Evolutionary conservation across 2,113 vertebrate species (phyloP).

Genomic region (Crotalus viridis): DNA sequence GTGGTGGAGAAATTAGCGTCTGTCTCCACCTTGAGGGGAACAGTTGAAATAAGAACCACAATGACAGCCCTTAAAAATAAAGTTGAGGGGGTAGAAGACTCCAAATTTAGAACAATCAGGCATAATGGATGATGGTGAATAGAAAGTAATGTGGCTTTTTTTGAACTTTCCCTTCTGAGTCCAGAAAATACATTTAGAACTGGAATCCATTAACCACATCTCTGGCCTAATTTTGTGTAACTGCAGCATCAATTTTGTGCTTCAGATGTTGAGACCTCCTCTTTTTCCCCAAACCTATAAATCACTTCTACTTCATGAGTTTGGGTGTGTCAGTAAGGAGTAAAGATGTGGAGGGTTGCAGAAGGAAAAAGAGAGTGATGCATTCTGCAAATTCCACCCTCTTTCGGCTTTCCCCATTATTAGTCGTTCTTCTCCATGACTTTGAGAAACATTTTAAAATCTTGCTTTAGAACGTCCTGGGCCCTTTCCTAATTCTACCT

Average conservation of each 20-base stretch:
- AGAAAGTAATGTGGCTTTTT: background rate
- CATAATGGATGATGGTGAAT: background rate
- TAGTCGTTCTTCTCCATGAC: background rate
- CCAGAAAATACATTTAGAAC: background rate
- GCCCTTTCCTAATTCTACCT: background rate
- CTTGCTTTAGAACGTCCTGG: background rate
- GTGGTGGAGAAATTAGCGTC: background rate
- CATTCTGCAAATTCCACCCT: background rate
- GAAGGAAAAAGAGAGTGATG: background rate
- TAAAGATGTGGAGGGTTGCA: background rate
- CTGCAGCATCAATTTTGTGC: background rate
- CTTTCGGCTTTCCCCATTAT: background rate
- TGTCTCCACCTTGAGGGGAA: background rate
- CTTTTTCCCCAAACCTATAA: background rate
- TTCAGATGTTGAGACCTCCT: background rate
- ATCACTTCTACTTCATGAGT: background rate
- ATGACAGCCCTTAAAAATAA: background rate
- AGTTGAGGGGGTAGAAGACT: background rate
- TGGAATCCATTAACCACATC: background rate
- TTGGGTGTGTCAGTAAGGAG: background rate
- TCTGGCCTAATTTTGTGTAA: background rate
- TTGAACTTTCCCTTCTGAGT: background rate
- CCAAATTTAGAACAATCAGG: background rate
- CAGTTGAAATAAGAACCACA: background rate
- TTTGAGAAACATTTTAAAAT: background rate